Conservation (phyloP, 2,113 vertebrate species). For the Geococcyx californianus region DNA sequence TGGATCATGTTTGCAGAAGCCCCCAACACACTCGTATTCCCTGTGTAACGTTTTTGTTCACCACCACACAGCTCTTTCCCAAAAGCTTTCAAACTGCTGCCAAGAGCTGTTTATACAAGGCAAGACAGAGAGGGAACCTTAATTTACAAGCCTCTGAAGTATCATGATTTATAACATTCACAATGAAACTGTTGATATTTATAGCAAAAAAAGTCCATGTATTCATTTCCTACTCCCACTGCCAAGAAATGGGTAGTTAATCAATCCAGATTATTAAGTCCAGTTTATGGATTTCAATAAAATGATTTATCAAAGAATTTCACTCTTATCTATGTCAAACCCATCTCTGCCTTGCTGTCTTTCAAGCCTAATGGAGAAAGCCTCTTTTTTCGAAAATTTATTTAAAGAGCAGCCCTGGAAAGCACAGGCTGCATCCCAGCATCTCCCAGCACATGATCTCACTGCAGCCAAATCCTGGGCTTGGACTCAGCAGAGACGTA, state of each 20-base stretch:
- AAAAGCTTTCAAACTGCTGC: not conserved
- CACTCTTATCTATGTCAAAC: slow-evolving; percentile 5
- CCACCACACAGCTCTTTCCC: not conserved
- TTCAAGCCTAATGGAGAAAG: not conserved
- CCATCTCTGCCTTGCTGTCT: not conserved
- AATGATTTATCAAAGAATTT: not conserved
- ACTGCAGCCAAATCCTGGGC: rapidly evolving
- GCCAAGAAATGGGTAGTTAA: not conserved
- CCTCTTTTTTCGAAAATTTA: not conserved
- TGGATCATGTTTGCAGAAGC: not conserved
- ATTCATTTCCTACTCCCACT: slow-evolving; percentile 47
- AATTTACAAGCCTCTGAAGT: slow-evolving; percentile 38
- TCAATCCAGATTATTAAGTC: slow-evolving; percentile 7
- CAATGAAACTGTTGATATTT: slow-evolving; percentile 47
- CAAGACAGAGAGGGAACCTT: slow-evolving; percentile 7
- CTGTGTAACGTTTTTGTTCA: not conserved
- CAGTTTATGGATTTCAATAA: slow-evolving; percentile 21
- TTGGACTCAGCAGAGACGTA: not conserved
- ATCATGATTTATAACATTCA: slow-evolving; percentile 25
- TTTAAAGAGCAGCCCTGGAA: not conserved
- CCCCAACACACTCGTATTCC: not conserved
- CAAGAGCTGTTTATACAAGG: slow-evolving; percentile 1
- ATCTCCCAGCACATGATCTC: not conserved
- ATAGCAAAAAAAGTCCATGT: not conserved
- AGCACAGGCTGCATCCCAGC: not conserved